Conservation (phyloP, 2,888 invertebrate species). For the Stomorhina lunata region DNA sequence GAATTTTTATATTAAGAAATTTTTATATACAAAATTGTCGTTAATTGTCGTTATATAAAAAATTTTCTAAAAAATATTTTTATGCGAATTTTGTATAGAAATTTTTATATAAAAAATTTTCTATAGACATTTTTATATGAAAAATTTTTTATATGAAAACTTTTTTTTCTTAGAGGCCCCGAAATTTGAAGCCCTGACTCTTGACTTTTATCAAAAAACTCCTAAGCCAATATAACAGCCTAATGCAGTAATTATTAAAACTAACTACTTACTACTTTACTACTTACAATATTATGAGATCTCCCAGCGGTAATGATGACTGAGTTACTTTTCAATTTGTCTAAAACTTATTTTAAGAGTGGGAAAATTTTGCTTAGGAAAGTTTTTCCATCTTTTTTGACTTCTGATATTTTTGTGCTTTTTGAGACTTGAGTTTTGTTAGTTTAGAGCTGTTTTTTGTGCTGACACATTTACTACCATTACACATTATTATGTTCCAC, state of each 20-base stretch:
- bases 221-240: neutral
- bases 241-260: slow-evolving; percentile 5
- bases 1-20: too few species aligned
- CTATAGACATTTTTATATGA: too few species aligned
- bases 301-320: slow-evolving; percentile 56
- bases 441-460: neutral
- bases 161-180: too few species aligned
- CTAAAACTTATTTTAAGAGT: slow-evolving; percentile 36
- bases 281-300: slow-evolving; percentile 10
- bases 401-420: slow-evolving; percentile 52
- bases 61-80: too few species aligned
- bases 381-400: slow-evolving; percentile 47
- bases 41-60: too few species aligned
- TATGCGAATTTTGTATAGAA: too few species aligned
- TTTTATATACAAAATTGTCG: too few species aligned
- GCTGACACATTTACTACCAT: neutral
- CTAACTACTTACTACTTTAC: too few species aligned
- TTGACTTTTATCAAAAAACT: too few species aligned
- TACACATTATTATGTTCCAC: neutral
- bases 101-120: too few species aligned
- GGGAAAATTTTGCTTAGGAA: slow-evolving; percentile 10
- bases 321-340: slow-evolving; percentile 57
- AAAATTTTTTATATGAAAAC: too few species aligned
- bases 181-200: too few species aligned
- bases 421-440: slow-evolving; percentile 38